A percentile compares a stretch with the other conserved stretches of the same genome.
Conservation (phyloP, 2,888 invertebrate genomes). For the Lasioglossum oenotherae region DNA sequence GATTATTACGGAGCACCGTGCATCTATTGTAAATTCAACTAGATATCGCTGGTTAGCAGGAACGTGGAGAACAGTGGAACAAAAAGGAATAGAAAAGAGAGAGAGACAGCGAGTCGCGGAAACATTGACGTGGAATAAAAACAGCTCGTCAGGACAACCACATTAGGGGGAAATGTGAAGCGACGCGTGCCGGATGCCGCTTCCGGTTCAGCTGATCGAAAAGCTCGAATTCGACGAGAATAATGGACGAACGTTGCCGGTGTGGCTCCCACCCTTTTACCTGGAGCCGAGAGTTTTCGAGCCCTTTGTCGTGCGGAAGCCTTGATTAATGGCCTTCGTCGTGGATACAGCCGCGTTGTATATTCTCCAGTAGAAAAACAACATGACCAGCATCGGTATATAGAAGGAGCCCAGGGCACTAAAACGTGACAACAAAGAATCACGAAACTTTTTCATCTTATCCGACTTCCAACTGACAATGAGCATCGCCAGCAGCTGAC, state of each 20-base stretch:
- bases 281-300: constrained; percentile 83
- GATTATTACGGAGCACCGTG: neutral
- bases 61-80: neutral
- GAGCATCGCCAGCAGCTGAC: neutral
- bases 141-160: constrained; percentile 4
- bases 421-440: constrained; percentile 56
- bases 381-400: constrained; percentile 98
- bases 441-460: neutral
- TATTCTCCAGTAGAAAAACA: constrained; percentile 99
- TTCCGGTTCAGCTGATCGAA: neutral
- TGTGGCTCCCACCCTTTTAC: constrained; percentile 62
- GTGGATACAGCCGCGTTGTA: constrained; percentile 97
- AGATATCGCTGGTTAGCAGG: neutral
- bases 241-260: constrained; percentile 5
- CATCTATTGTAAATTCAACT: neutral
- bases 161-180: constrained; percentile 8
- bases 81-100: neutral
- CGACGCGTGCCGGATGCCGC: constrained; percentile 6
- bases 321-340: constrained; percentile 96
- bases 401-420: constrained; percentile 99
- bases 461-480: neutral
- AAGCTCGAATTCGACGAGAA: constrained; percentile 15
- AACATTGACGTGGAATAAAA: constrained; percentile 12
- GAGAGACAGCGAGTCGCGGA: neutral
- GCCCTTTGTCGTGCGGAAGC: constrained; percentile 94